These are phyloP conservation scores for Lasaia peninsularis DNA, from an alignment of 1,140 invertebrate genomes.

Conservation along the genomic window DNA sequence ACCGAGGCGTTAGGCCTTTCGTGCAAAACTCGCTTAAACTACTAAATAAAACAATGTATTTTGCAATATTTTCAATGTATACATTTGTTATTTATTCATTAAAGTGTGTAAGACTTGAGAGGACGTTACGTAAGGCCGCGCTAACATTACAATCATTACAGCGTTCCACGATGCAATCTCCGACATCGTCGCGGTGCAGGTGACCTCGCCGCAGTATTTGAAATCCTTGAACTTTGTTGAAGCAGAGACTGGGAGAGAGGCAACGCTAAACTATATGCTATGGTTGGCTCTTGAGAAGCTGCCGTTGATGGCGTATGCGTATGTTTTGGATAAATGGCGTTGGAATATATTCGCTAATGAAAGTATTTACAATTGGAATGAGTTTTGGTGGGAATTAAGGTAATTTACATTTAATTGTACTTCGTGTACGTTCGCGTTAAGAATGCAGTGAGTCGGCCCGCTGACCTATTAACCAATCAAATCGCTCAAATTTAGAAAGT, in stretches of 20 bases:
- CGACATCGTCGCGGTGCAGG: constrained; percentile 81
- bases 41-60: too few relatives aligned
- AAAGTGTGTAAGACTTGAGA: neutral
- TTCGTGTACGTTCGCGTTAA: too few relatives aligned
- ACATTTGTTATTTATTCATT: too few relatives aligned
- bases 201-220: constrained; percentile 78
- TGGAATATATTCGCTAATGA: constrained; percentile 80
- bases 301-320: constrained; percentile 79
- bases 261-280: constrained; percentile 80
- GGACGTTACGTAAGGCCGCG: neutral
- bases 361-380: constrained; percentile 74
- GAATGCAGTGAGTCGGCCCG: too few relatives aligned
- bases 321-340: constrained; percentile 78
- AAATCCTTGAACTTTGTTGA: constrained; percentile 71
- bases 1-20: too few relatives aligned
- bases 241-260: constrained; percentile 54
- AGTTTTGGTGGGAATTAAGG: constrained; percentile 81
- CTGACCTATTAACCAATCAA: too few relatives aligned
- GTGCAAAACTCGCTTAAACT: too few relatives aligned
- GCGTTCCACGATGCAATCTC: constrained; percentile 86
- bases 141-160: constrained; percentile 31
- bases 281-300: constrained; percentile 81
- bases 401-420: constrained; percentile 34
- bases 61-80: too few relatives aligned
- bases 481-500: too few relatives aligned